Conservation (phyloP, 2,113 vertebrate species). For the Mus spicilegus region DNA sequence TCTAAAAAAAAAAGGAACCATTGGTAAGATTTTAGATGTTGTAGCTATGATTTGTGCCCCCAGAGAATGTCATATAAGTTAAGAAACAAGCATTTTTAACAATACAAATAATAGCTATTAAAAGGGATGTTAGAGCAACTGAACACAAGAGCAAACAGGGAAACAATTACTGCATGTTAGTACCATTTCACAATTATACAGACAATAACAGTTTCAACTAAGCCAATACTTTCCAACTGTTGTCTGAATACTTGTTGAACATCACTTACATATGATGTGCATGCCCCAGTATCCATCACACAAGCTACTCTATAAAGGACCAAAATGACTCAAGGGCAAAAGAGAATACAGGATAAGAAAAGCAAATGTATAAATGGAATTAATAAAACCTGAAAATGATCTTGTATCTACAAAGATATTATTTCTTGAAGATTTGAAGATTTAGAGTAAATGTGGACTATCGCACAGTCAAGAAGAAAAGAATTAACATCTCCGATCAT, state of each 20-base stretch:
- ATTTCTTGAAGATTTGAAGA: slow-evolving; percentile 41
- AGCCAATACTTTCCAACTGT: slow-evolving; percentile 24
- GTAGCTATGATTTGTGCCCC: background rate
- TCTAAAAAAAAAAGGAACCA: background rate
- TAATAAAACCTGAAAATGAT: slow-evolving; percentile 2
- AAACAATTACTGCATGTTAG: background rate
- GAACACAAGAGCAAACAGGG: background rate
- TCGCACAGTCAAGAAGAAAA: slow-evolving; percentile 34
- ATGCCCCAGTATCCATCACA: background rate
- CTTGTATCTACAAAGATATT: background rate
- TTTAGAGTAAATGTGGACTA: slow-evolving; percentile 14
- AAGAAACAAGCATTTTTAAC: background rate
- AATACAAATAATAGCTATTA: background rate
- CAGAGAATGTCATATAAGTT: background rate
- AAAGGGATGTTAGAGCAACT: background rate
- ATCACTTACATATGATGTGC: background rate
- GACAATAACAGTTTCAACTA: background rate
- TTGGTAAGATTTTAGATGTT: slow-evolving; percentile 21
- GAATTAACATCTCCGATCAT: slow-evolving; percentile 30
- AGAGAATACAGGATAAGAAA: slow-evolving; percentile 46
- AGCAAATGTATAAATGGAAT: slow-evolving; percentile 6
- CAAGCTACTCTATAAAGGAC: background rate
- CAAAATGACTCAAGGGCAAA: slow-evolving; percentile 14
- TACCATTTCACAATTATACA: background rate
- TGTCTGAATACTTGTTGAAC: background rate